phyloP scores from a whole-genome alignment of 2,888 invertebrate genomes.

The Hyalella azteca region DNA sequence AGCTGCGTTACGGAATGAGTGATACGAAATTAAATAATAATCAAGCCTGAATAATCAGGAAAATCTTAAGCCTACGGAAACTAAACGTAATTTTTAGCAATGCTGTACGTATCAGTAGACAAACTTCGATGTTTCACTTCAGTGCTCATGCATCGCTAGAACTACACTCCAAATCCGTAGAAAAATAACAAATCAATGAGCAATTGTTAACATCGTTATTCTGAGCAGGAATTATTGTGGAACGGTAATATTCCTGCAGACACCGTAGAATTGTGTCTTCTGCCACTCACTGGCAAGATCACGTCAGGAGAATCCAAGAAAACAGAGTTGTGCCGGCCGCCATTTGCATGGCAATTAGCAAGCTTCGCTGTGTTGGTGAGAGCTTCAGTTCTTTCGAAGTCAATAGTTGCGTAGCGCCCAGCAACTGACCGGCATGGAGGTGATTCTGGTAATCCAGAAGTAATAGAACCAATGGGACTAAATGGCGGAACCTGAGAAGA shows the following conservation, averaged over 20 bases:
- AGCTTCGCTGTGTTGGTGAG: slow-evolving; percentile 80
- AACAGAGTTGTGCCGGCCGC: slow-evolving; percentile 76
- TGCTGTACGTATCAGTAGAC: neutral
- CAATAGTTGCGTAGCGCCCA: slow-evolving; percentile 84
- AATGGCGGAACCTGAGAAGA: slow-evolving; percentile 59
- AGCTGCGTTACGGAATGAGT: neutral
- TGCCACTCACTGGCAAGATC: slow-evolving; percentile 41
- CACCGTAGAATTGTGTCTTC: slow-evolving; percentile 54
- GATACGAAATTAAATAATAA: neutral
- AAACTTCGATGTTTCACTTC: neutral
- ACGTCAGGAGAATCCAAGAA: slow-evolving; percentile 82
- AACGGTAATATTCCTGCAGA: slow-evolving; percentile 42
- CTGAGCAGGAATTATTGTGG: slow-evolving; percentile 12
- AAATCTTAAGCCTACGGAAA: too few species aligned
- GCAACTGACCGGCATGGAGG: slow-evolving; percentile 44
- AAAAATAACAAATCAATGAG: slow-evolving; percentile 34
- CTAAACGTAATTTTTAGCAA: neutral
- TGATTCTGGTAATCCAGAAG: slow-evolving; percentile 45
- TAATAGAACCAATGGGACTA: slow-evolving; percentile 59
- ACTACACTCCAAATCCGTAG: slow-evolving; percentile 12
- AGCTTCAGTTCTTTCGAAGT: slow-evolving; percentile 91
- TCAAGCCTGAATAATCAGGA: neutral
- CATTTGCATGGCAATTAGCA: slow-evolving; percentile 69
- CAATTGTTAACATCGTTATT: slow-evolving; percentile 7
- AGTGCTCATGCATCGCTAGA: neutral